Percentiles rank a stretch among this genome's conserved stretches.
These are phyloP conservation scores for Epirrhoe alternata DNA, from an alignment of 2,888 invertebrate genomes.

Conservation along the genomic window DNA sequence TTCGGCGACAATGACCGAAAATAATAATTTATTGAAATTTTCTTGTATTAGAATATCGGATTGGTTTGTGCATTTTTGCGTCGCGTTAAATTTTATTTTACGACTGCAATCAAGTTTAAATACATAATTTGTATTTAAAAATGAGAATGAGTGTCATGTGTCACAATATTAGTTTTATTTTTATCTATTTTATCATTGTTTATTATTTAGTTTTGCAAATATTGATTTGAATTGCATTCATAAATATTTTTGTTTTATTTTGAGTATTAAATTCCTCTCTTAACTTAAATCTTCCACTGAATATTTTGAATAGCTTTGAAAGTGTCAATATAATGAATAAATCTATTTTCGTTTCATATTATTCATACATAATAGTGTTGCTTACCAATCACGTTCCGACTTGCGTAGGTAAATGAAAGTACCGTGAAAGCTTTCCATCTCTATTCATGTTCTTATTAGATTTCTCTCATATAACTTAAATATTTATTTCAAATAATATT, in stretches of 20 bases:
- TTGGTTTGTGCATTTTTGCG: constrained; percentile 37
- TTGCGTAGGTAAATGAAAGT: constrained; percentile 30
- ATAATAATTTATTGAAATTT: constrained; percentile 74
- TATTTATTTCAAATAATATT: constrained; percentile 9
- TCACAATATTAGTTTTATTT: constrained; percentile 40
- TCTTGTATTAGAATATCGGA: constrained; percentile 29
- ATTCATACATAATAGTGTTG: constrained; percentile 6
- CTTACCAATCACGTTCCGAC: not conserved
- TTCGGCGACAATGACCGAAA: constrained; percentile 74
- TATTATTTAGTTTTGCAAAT: constrained; percentile 17
- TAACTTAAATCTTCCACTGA: not conserved
- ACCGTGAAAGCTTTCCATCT: constrained; percentile 32
- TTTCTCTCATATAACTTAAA: constrained; percentile 29
- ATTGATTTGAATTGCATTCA: constrained; percentile 16
- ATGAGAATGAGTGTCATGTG: constrained; percentile 38
- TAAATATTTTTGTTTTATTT: constrained; percentile 5
- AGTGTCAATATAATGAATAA: not conserved
- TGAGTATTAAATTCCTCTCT: not conserved
- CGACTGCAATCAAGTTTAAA: constrained; percentile 43
- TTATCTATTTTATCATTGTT: constrained; percentile 33
- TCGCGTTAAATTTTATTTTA: constrained; percentile 40
- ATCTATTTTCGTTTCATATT: constrained; percentile 18
- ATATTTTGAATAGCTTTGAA: not conserved
- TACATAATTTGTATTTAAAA: constrained; percentile 34
- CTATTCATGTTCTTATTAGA: constrained; percentile 33